Base-by-base conservation (phyloP, 2,113 vertebrate genomes). In the Meleagris gallopavo region DNA sequence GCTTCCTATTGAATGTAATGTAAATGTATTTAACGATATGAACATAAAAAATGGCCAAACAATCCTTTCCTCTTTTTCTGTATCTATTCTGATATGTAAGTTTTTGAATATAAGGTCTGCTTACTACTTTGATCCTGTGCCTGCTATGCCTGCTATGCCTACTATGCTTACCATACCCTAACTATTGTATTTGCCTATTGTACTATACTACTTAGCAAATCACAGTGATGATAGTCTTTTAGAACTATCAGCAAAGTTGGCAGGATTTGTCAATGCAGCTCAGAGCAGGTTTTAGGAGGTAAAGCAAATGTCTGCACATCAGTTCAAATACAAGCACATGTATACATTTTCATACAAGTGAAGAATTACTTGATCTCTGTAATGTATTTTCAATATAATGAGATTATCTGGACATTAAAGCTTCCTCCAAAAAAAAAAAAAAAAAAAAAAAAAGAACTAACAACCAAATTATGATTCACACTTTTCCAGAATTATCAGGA, bases 351-450 rank as follows among this genome's bases (percentile, higher is more conserved):
- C 27, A 83, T 3, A 12, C 55, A 55, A 48, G 85, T 38, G 34
- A 92, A 80, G 41, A 71, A 93, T 52, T 81, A 76, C 61, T 95
- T 89, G 62, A 38, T 24, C 43, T 76, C 43, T 43, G 22, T 75
- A 65, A 17, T 61, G 34, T 22, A 43, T 93, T 83, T 83, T 86
- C 64, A 78, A 34, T 38, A 60, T 38, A 67, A 81, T 77, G 60
- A 81, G 52, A 46, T 29, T 83, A 81, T 67, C 46, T 86, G 13
- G 46, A 52, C 1, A 1, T 65, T 77, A 72, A 36, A 83, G 86
- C 57, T 74, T 91, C 29, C 34, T 74, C 32, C 36, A 93, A 83
- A 95, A 91, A 74, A 34, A 62, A 80, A 89, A 81, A 21, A 46
- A 21, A 10, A 4, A 45, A 8, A 19, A 19, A 19, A 10, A 46